These are phyloP conservation scores for Polydrusus tereticollis DNA, from an alignment of 2,888 invertebrate species.

Conservation along the genomic window DNA sequence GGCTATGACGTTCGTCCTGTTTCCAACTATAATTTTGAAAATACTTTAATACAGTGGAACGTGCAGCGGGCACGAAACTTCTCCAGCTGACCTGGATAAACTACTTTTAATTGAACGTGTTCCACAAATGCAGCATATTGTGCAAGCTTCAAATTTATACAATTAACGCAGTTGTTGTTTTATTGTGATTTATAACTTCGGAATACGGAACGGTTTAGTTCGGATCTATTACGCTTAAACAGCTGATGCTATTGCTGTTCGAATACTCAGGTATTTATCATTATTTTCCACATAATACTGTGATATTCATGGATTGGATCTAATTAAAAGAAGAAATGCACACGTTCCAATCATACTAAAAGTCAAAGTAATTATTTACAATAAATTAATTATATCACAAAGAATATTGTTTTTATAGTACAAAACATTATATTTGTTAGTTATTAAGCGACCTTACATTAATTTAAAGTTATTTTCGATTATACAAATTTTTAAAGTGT, in stretches of 20 bases:
- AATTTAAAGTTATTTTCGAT: too few species aligned
- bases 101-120: constrained; percentile 49
- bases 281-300: not conserved
- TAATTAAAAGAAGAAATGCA: not conserved
- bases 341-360: not conserved
- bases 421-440: too few species aligned
- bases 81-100: constrained; percentile 45
- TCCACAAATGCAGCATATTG: constrained; percentile 46
- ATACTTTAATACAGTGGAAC: constrained; percentile 51
- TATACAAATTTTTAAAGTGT: too few species aligned
- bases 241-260: constrained; percentile 39
- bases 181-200: constrained; percentile 47
- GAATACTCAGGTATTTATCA: constrained; percentile 16
- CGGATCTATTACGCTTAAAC: constrained; percentile 42
- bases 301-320: constrained; percentile 11
- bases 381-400: not conserved
- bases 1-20: constrained; percentile 51
- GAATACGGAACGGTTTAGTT: constrained; percentile 38
- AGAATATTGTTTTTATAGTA: too few species aligned
- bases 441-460: too few species aligned
- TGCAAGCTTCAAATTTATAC: constrained; percentile 48
- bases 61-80: constrained; percentile 45
- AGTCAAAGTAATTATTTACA: not conserved
- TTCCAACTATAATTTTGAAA: constrained; percentile 51
- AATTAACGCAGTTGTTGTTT: constrained; percentile 47